These are phyloP conservation scores for Athetis lepigone DNA, from an alignment of 2,888 invertebrate genomes.

Conservation along the genomic window DNA sequence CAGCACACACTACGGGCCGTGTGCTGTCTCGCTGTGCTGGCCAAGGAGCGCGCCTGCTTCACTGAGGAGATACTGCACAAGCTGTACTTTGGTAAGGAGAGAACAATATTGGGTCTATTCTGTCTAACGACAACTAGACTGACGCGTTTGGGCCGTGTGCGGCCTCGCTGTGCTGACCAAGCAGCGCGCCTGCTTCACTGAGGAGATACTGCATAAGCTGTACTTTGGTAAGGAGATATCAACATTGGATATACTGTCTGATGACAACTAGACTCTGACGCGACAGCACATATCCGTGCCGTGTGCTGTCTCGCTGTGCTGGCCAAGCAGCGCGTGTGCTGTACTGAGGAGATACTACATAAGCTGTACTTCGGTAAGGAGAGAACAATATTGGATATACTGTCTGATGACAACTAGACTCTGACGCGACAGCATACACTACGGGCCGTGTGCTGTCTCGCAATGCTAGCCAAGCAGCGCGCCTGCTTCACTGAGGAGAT, in stretches of 20 bases:
- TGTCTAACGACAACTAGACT: conserved; percentile 92
- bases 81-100: conserved; percentile 90
- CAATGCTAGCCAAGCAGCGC: conserved; percentile 76
- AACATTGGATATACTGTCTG: too few relatives aligned
- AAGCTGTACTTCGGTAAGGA: conserved; percentile 91
- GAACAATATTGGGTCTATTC: too few relatives aligned
- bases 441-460: conserved; percentile 88
- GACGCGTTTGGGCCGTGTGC: conserved; percentile 91
- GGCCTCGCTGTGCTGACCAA: conserved; percentile 81
- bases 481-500: conserved; percentile 86
- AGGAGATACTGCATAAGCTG: conserved; percentile 90
- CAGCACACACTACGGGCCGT: conserved; percentile 91
- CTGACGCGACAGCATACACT: conserved; percentile 91
- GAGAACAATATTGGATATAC: too few relatives aligned
- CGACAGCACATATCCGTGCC: conserved; percentile 92
- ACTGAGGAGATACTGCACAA: conserved; percentile 90
- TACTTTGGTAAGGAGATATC: conserved; percentile 91
- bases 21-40: conserved; percentile 82
- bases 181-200: conserved; percentile 77
- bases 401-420: conserved; percentile 92
- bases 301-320: conserved; percentile 83
- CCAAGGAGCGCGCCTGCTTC: conserved; percentile 77
- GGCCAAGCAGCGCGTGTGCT: conserved; percentile 76
- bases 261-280: conserved; percentile 92
- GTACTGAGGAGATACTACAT: conserved; percentile 89